Evolutionary conservation across 2,797 vertebrate species (phyloP), one percentile per base, ranked within the genome.

Genomic region (Phoebastria nigripes): DNA sequence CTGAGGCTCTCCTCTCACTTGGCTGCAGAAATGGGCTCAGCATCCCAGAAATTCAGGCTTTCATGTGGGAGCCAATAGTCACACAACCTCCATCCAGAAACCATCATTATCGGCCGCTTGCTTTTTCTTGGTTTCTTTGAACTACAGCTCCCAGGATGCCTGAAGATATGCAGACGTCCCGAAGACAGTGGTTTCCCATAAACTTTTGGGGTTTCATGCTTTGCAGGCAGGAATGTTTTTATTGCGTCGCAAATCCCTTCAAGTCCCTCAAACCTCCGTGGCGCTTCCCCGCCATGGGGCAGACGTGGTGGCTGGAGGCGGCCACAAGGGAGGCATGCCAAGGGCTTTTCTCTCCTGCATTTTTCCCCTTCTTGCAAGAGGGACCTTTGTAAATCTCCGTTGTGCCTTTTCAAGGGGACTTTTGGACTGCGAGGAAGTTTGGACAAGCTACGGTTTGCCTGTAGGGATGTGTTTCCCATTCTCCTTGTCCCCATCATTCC

Each of bases 131-230:
- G 83, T 86, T 74, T 89, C 95, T 97, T 97, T 97, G 96, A 97
- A 97, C 97, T 97, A 94, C 95, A 95, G 97, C 87, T 97, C 97
- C 97, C 97, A 97, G 95, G 97, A 97, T 97, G 95, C 96, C 97
- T 71, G 93, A 96, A 97, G 97, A 92, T 97, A 97, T 97, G 97
- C 96, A 97, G 97, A 97, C 97, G 90, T 91, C 86, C 95, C 29
- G 11, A 97, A 97, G 97, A 97, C 97, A 97, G 97, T 97, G 97
- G 97, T 97, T 97, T 97, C 96, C 93, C 96, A 95, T 97, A 97
- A 97, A 97, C 90, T 95, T 96, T 92, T 96, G 94, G 96, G 97
- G 97, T 97, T 97, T 97, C 93, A 96, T 96, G 96, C 96, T 94
- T 95, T 96, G 95, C 93, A 79, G 82, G 90, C 97, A 96, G 91